phyloP scores from a whole-genome alignment of 2,113 vertebrate species.

The Potamarius usumacintae region DNA sequence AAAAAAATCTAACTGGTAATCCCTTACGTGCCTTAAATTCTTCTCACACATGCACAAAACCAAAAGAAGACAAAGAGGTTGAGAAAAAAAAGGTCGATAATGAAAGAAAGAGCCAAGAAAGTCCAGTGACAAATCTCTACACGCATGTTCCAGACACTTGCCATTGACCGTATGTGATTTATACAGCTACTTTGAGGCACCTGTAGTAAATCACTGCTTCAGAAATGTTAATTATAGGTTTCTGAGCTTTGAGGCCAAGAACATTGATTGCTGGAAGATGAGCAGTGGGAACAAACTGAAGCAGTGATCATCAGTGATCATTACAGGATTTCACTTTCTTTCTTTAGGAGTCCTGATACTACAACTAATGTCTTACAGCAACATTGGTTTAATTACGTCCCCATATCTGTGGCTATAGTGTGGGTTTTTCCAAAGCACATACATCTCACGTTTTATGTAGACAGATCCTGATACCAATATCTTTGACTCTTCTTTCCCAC shows the following conservation, averaged over 20 bases:
- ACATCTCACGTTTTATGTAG: neutral
- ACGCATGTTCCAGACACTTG: constrained; percentile 21
- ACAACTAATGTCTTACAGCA: neutral
- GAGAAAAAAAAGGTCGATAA: neutral
- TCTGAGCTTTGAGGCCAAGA: constrained; percentile 21
- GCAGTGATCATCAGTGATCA: neutral
- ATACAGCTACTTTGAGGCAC: constrained; percentile 38
- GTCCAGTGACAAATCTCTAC: constrained; percentile 42
- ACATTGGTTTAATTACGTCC: neutral
- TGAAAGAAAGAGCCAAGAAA: constrained; percentile 1
- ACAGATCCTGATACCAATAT: neutral
- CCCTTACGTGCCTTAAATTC: neutral
- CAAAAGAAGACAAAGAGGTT: neutral
- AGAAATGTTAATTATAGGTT: constrained; percentile 60
- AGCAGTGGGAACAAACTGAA: constrained; percentile 7
- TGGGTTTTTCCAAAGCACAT: constrained; percentile 12
- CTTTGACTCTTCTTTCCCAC: neutral
- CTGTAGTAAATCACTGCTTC: constrained; percentile 57
- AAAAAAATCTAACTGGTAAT: no score
- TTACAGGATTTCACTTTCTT: neutral
- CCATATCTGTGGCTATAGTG: neutral
- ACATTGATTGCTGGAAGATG: constrained; percentile 14
- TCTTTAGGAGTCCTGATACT: neutral
- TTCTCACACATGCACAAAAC: neutral
- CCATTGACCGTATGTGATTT: constrained; percentile 60